phyloP scores from a whole-genome alignment of 2,797 vertebrate genomes.

The Phoeniculus purpureus region DNA sequence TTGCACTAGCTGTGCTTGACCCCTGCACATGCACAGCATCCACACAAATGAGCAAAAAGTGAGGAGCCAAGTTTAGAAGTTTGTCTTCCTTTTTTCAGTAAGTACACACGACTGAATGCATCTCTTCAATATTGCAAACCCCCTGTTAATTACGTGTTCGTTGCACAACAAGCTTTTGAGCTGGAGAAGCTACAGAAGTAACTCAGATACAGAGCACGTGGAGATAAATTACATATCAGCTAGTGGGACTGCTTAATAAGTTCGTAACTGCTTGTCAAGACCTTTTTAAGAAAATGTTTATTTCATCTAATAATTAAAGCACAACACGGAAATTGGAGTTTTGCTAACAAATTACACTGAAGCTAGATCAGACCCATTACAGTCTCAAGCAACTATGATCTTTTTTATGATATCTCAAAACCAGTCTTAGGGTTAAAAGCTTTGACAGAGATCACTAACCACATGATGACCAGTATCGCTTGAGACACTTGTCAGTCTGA shows the following conservation, averaged over 20 bases:
- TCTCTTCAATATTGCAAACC: conserved; percentile 26
- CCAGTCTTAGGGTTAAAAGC: not conserved
- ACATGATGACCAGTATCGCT: not conserved
- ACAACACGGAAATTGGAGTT: not conserved
- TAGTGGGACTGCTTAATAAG: not conserved
- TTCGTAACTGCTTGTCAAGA: not conserved
- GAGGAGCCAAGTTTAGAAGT: not conserved
- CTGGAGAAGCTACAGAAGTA: conserved; percentile 2
- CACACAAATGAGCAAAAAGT: not conserved
- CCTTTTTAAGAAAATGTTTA: not conserved
- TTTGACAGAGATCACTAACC: not conserved
- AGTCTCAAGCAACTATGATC: not conserved
- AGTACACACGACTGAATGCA: not conserved
- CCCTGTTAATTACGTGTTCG: not conserved
- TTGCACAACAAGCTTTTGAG: not conserved
- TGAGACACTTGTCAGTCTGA: not conserved
- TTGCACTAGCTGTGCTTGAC: conserved; percentile 7
- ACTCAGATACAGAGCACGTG: not conserved
- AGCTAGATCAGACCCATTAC: not conserved
- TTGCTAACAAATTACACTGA: not conserved
- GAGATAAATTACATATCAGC: not conserved
- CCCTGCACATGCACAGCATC: conserved; percentile 6
- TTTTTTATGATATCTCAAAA: not conserved
- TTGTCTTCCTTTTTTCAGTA: conserved; percentile 12
- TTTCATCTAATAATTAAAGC: not conserved